phyloP scores from a whole-genome alignment of 1,140 invertebrate species.

The Cydia strobilella region DNA sequence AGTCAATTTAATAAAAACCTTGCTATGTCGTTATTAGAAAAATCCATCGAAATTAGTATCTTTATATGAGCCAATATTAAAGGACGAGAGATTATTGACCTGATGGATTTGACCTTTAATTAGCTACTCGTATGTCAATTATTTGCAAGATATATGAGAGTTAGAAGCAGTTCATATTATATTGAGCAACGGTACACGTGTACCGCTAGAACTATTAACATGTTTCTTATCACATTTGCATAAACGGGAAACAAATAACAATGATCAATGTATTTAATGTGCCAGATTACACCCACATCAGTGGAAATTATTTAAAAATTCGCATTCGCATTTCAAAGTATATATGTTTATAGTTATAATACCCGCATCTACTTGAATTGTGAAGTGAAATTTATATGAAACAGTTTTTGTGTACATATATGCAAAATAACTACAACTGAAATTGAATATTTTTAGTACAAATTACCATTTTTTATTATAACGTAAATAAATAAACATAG shows the following conservation, averaged over 20 bases:
- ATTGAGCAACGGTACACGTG: neutral
- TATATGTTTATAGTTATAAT: neutral
- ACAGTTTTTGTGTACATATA: too few relatives aligned
- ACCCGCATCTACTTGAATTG: neutral
- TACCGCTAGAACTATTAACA: conserved; percentile 15
- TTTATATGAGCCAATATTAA: too few relatives aligned
- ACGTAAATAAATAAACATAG: too few relatives aligned
- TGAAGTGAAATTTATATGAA: neutral
- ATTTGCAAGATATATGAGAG: neutral
- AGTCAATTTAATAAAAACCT: too few relatives aligned
- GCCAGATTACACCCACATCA: conserved; percentile 13
- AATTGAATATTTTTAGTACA: too few relatives aligned
- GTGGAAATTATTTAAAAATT: conserved; percentile 4
- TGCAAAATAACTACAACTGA: too few relatives aligned
- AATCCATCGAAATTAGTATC: too few relatives aligned
- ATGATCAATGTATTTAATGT: neutral
- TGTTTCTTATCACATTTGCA: conserved; percentile 23
- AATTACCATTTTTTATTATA: too few relatives aligned
- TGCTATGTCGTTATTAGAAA: too few relatives aligned
- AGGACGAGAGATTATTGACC: too few relatives aligned
- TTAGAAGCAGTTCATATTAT: neutral
- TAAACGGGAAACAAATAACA: conserved; percentile 15
- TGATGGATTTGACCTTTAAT: too few relatives aligned
- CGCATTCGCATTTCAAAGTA: neutral
- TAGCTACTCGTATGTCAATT: neutral